Percentiles rank a stretch among this genome's conserved stretches.
These are phyloP conservation scores for Drosophila lacertosa DNA, from an alignment of 1,140 invertebrate species.

Conservation along the genomic window DNA sequence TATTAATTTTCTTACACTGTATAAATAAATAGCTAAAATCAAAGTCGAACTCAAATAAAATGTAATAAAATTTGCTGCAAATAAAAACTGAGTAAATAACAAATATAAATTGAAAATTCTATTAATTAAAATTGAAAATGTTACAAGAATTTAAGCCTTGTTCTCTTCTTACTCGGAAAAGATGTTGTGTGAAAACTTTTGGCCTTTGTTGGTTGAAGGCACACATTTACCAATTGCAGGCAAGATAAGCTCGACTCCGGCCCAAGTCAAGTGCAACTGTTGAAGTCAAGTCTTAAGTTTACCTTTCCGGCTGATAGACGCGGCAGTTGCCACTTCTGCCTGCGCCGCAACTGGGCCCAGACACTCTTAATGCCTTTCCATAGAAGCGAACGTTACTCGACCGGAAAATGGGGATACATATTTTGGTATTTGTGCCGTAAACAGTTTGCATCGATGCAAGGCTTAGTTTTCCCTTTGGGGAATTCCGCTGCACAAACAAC, in stretches of 20 bases:
- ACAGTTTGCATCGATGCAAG: slow-evolving; percentile 4
- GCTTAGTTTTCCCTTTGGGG: neutral
- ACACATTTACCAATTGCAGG: neutral
- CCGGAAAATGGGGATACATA: slow-evolving; percentile 10
- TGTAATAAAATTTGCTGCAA: no score
- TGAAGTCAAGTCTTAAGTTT: neutral
- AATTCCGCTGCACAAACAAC: neutral
- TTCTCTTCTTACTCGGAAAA: no score
- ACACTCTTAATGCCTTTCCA: neutral
- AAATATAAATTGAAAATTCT: no score
- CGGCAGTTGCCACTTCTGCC: neutral
- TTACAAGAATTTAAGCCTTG: no score
- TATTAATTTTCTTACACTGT: no score
- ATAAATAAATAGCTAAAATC: no score
- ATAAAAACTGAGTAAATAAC: no score
- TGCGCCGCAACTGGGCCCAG: neutral
- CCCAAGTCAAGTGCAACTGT: neutral
- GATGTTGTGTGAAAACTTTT: no score
- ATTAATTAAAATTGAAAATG: no score
- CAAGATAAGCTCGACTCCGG: neutral
- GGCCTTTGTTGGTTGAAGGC: no score
- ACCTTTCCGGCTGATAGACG: neutral
- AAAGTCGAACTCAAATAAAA: no score
- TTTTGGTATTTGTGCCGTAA: slow-evolving; percentile 3
- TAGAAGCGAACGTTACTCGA: slow-evolving; percentile 3